Conservation (phyloP, 2,113 vertebrate species). For the Mellivora capensis region DNA sequence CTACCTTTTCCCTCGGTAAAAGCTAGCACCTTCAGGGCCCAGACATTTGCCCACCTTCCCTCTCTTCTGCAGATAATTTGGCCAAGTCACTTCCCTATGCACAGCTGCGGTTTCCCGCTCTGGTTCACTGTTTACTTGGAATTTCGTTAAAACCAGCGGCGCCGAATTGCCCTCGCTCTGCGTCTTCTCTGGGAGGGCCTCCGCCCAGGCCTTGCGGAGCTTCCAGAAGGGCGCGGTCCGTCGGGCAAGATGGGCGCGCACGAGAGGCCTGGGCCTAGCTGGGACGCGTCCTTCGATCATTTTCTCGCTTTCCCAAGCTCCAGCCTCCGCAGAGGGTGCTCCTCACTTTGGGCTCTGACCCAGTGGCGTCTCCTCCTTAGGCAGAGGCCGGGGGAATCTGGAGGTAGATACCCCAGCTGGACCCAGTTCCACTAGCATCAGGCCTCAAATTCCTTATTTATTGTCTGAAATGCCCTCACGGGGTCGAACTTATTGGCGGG, state of each 20-base stretch:
- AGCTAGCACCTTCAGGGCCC: not conserved
- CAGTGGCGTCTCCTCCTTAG: not conserved
- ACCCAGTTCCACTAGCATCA: not conserved
- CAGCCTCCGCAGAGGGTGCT: not conserved
- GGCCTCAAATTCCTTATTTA: not conserved
- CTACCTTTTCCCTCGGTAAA: not conserved
- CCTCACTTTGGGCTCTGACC: not conserved
- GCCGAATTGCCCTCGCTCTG: not conserved
- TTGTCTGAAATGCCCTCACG: not conserved
- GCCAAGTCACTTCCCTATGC: not conserved
- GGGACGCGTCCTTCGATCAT: not conserved
- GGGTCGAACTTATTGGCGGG: not conserved
- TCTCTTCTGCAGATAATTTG: not conserved
- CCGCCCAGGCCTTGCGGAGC: not conserved
- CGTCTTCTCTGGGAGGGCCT: not conserved
- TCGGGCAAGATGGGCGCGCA: rapidly evolving
- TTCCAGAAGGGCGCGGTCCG: not conserved
- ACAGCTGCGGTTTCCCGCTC: not conserved
- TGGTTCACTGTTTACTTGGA: not conserved
- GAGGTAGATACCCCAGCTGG: not conserved
- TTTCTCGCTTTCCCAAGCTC: not conserved
- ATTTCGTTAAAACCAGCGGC: not conserved
- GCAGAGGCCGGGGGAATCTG: rapidly evolving
- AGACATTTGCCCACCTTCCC: not conserved
- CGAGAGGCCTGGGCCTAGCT: not conserved